These are phyloP conservation scores for Sphaeridia pumilis DNA, from an alignment of 2,888 invertebrate species.

Conservation along the genomic window DNA sequence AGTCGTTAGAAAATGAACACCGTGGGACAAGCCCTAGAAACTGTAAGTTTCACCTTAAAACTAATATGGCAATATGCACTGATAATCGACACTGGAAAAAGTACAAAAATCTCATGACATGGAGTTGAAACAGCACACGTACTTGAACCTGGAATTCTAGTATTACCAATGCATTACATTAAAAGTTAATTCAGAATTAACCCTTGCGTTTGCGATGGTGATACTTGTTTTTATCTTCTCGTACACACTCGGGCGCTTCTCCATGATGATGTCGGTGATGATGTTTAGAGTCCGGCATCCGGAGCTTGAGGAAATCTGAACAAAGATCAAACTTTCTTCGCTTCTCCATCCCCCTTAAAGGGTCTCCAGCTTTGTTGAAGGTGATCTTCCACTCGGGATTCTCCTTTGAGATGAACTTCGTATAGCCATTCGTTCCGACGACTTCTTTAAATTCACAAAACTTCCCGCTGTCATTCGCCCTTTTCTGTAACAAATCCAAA, in stretches of 20 bases:
- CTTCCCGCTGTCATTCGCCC: slow-evolving; percentile 13
- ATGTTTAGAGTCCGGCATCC: not conserved
- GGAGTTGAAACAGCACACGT: no score
- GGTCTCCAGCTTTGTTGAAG: slow-evolving; percentile 23
- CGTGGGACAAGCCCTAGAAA: no score
- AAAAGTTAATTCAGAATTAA: no score
- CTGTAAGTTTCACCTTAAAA: no score
- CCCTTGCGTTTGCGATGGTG: no score
- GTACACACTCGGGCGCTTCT: not conserved
- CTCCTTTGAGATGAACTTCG: slow-evolving; percentile 22
- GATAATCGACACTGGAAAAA: no score
- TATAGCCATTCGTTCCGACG: slow-evolving; percentile 4
- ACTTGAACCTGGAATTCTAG: no score
- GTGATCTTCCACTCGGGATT: slow-evolving; percentile 25
- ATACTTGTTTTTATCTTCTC: not conserved
- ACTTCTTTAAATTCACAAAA: slow-evolving; percentile 29
- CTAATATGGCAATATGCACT: no score
- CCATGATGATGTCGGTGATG: slow-evolving; percentile 5
- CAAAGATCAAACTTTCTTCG: not conserved
- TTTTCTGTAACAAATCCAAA: slow-evolving; percentile 17
- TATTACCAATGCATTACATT: no score
- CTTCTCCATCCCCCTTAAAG: slow-evolving; percentile 6
- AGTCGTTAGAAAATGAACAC: no score
- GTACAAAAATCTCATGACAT: no score
- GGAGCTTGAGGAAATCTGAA: slow-evolving; percentile 9